Evolutionary conservation across 2,797 vertebrate genomes (phyloP).

Genomic region (Sebastes hubbsi): DNA sequence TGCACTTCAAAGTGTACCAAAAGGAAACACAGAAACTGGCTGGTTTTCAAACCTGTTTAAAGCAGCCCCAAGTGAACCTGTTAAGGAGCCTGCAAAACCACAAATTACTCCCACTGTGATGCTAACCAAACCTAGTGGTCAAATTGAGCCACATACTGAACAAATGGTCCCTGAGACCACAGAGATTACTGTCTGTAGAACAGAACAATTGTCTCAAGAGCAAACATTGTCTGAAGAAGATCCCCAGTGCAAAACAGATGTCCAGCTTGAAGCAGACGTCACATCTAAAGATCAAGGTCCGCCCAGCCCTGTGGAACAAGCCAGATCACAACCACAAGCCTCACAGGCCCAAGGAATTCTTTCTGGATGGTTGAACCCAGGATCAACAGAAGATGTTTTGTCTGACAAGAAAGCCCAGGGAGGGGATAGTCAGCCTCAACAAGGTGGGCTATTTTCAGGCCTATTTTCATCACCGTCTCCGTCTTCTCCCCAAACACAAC

Average conservation of each 20-base stretch:
- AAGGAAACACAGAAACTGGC: slow-evolving; percentile 81
- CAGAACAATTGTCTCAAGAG: slow-evolving; percentile 31
- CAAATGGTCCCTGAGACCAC: slow-evolving; percentile 9
- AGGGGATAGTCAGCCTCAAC: slow-evolving; percentile 65
- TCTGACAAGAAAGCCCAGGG: slow-evolving; percentile 57
- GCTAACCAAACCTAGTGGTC: slow-evolving; percentile 56
- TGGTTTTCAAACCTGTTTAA: slow-evolving; percentile 89
- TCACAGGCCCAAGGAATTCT: slow-evolving; percentile 68
- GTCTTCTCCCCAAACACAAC: slow-evolving; percentile 57
- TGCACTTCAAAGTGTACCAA: slow-evolving; percentile 77
- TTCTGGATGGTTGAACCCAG: slow-evolving; percentile 71
- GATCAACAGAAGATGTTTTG: slow-evolving; percentile 55
- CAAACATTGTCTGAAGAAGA: slow-evolving; percentile 31
- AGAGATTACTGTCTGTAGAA: neutral
- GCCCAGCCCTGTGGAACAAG: slow-evolving; percentile 26
- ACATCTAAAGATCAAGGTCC: slow-evolving; percentile 35
- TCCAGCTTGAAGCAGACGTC: slow-evolving; percentile 16
- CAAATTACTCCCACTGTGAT: slow-evolving; percentile 62
- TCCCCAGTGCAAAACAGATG: slow-evolving; percentile 14
- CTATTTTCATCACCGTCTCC: slow-evolving; percentile 74
- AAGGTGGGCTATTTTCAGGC: slow-evolving; percentile 77
- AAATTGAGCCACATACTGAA: slow-evolving; percentile 49
- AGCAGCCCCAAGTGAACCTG: slow-evolving; percentile 66
- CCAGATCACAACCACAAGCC: slow-evolving; percentile 33
- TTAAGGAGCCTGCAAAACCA: slow-evolving; percentile 51